Evolutionary conservation across 2,113 vertebrate species (phyloP).

Genomic region (Corythornis madagascariensis): DNA sequence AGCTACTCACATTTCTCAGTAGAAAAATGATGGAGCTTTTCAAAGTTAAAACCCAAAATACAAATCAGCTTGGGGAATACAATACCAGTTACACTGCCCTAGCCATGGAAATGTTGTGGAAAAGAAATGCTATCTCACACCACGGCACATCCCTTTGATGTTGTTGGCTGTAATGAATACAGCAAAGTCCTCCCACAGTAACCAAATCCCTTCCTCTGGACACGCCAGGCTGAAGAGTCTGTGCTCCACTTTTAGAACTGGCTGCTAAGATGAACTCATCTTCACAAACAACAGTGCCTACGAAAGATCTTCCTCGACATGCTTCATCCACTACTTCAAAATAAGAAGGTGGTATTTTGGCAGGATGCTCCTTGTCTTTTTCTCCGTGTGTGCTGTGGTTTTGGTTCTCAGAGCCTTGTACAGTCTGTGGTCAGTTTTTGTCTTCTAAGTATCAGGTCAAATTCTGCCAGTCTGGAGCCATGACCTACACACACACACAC

Average conservation of each 20-base stretch:
- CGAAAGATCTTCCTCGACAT: background rate
- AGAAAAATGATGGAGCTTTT: background rate
- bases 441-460: background rate
- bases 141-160: background rate
- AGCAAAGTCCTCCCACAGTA: conserved; percentile 15
- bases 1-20: background rate
- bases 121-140: conserved; percentile 1
- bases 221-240: background rate
- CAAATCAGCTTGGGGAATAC: background rate
- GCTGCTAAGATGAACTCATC: conserved; percentile 19
- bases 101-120: background rate
- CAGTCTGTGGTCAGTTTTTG: background rate
- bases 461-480: background rate
- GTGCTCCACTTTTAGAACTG: conserved; percentile 34
- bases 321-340: background rate
- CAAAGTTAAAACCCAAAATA: background rate
- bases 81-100: background rate
- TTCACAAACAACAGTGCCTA: background rate
- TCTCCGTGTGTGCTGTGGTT: background rate
- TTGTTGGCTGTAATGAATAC: conserved; percentile 50
- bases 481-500: background rate
- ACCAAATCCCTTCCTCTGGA: conserved; percentile 65
- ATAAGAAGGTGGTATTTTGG: background rate
- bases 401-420: background rate
- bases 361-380: background rate